Percentiles rank a stretch among this genome's conserved stretches.
These are phyloP conservation scores for Gastrophryne carolinensis DNA, from an alignment of 2,797 vertebrate genomes.

Conservation along the genomic window DNA sequence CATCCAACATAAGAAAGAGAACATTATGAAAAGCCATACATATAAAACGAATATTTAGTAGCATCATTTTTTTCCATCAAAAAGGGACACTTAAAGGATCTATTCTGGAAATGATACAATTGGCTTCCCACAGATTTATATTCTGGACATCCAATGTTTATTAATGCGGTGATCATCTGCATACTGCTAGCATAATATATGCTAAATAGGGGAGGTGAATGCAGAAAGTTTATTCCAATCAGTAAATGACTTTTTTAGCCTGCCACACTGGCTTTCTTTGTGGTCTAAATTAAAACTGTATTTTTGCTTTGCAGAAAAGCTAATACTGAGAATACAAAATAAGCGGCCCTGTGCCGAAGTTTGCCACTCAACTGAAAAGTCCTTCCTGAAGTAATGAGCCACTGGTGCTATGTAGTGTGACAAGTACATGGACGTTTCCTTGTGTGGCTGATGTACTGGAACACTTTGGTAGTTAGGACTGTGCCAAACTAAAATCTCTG, in stretches of 20 bases:
- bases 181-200: constrained; percentile 36
- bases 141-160: constrained; percentile 25
- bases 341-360: neutral
- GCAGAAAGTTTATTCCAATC: constrained; percentile 24
- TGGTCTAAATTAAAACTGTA: neutral
- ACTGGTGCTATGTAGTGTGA: neutral
- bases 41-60: constrained; percentile 30
- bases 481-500: neutral
- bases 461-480: neutral
- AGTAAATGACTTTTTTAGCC: too few relatives aligned
- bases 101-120: constrained; percentile 17
- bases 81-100: constrained; percentile 13
- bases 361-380: neutral
- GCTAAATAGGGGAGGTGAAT: constrained; percentile 7
- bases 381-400: neutral
- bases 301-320: neutral
- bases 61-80: constrained; percentile 9
- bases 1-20: neutral
- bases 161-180: constrained; percentile 23
- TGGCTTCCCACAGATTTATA: constrained; percentile 14
- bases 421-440: neutral
- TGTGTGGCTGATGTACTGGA: neutral
- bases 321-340: neutral
- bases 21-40: constrained; percentile 2
- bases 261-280: constrained; percentile 14